Base-by-base conservation (phyloP, 2,797 vertebrate genomes). In the Australoheros facetus region DNA sequence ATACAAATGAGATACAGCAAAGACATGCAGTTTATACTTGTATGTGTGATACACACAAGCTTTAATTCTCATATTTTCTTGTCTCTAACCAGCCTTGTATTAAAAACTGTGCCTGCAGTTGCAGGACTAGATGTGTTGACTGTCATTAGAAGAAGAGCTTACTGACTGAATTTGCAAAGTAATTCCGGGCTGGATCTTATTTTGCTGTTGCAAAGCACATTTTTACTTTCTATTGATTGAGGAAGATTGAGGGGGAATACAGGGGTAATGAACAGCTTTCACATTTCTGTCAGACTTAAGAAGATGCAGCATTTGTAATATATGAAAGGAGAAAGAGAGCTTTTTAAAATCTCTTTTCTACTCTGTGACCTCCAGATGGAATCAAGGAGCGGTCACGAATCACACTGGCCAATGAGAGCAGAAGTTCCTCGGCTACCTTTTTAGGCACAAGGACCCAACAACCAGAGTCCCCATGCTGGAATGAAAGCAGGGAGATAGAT, bases 401-500 rank as follows among this genome's bases (percentile, higher is more conserved):
- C 83, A 53, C 58, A 16, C 54, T 89, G 82, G 80, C 92, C 87
- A 73, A 45, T 78, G 73, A 91, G 85, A 86, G 83, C 89, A 89
- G 75, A 87, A 87, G 86, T 89, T 91, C 80, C 74, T 73, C 79
- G 85, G 92, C 85, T 89, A 87, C 92, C 91, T 92, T 92, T 93
- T 83, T 83, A 88, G 42, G 91, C 77, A n/a, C 23, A 32, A 81
- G 81, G 83, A 88, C 91, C 88, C 85, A 72, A 83, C 75, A 71
- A 88, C 89, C 83, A 56, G 78, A 85, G 88, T 86, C 88, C 71
- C 87, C 81, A 75, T n/a, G 13, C 72, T 17, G 87, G 89, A 92
- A 93, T 91, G 87, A 94, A 94, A 94, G 86, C 85, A 79, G 70
- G 84, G 75, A 73, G 83, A 89, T 81, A 91, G 90, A 94, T 93